These are phyloP conservation scores for Antedon mediterranea DNA, from an alignment of 53 echinoderm and acorn worm species.

Conservation along the genomic window DNA sequence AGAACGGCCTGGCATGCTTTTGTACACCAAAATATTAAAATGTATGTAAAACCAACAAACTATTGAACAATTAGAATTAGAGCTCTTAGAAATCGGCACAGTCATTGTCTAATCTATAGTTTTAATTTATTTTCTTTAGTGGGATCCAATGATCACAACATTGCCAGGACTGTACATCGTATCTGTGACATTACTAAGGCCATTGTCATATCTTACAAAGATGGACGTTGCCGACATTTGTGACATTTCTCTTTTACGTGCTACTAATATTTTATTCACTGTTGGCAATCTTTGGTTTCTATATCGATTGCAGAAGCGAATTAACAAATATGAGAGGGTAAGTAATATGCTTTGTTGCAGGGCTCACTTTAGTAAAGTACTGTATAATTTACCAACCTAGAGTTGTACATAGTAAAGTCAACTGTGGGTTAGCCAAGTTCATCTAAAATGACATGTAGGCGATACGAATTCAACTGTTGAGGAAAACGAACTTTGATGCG, in stretches of 20 bases:
- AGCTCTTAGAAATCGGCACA: background rate
- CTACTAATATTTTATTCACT: slow-evolving; percentile 76
- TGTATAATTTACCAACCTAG: no score
- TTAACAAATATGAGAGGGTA: slow-evolving; percentile 42
- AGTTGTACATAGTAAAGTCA: no score
- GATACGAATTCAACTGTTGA: no score
- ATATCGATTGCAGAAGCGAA: slow-evolving; percentile 42
- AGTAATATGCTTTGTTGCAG: no score
- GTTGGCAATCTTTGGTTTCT: slow-evolving; percentile 62
- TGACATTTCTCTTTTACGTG: slow-evolving; percentile 42
- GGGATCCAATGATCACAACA: slow-evolving; percentile 95
- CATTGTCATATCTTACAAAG: slow-evolving; percentile 42
- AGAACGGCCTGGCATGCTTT: no score
- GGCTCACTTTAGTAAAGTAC: no score
- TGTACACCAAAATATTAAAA: no score
- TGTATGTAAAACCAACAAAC: no score
- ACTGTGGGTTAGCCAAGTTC: no score
- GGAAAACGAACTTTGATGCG: no score
- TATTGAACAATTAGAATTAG: background rate
- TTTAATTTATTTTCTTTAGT: slow-evolving; percentile 33
- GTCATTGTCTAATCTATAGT: background rate
- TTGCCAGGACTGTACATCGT: slow-evolving; percentile 84
- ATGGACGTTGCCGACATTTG: slow-evolving; percentile 47
- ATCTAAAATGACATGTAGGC: no score
- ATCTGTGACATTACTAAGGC: slow-evolving; percentile 71